Conservation (phyloP, 2,888 invertebrate species). For the Galeruca laticollis region DNA sequence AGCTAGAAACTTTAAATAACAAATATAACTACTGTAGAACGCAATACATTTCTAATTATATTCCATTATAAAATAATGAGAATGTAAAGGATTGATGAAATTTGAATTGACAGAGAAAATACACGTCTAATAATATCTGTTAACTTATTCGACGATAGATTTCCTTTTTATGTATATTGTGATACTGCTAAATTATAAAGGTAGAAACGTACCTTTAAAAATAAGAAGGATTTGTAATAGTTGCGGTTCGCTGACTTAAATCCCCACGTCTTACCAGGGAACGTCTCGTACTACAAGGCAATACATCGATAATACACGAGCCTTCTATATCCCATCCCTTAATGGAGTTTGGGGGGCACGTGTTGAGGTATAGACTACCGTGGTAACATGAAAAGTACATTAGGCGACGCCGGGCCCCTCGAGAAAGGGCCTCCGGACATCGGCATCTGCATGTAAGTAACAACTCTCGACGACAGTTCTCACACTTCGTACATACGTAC, state of each 20-base stretch:
- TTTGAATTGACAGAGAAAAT: too few species aligned
- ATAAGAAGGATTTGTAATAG: conserved; percentile 58
- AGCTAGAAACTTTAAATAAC: too few species aligned
- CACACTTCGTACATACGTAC: conserved; percentile 44
- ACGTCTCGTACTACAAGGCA: conserved; percentile 63
- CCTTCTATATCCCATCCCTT: conserved; percentile 38
- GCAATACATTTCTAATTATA: too few species aligned
- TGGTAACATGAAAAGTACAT: conserved; percentile 68
- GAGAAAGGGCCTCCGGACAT: conserved; percentile 58
- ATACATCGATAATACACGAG: conserved; percentile 65
- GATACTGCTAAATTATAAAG: too few species aligned
- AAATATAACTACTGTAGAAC: too few species aligned
- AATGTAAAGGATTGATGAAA: too few species aligned
- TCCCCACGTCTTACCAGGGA: conserved; percentile 58
- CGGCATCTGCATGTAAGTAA: conserved; percentile 62
- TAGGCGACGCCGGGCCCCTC: conserved; percentile 61
- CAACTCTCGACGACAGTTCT: conserved; percentile 57
- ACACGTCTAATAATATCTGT: too few species aligned
- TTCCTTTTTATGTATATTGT: neutral
- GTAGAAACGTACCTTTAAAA: too few species aligned
- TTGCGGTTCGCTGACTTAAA: conserved; percentile 63
- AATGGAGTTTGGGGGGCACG: conserved; percentile 62
- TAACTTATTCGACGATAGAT: too few species aligned
- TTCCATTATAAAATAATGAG: too few species aligned
- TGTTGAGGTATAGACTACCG: conserved; percentile 65